Conservation (phyloP, 2,113 vertebrate genomes). For the Actenoides hombroni region DNA sequence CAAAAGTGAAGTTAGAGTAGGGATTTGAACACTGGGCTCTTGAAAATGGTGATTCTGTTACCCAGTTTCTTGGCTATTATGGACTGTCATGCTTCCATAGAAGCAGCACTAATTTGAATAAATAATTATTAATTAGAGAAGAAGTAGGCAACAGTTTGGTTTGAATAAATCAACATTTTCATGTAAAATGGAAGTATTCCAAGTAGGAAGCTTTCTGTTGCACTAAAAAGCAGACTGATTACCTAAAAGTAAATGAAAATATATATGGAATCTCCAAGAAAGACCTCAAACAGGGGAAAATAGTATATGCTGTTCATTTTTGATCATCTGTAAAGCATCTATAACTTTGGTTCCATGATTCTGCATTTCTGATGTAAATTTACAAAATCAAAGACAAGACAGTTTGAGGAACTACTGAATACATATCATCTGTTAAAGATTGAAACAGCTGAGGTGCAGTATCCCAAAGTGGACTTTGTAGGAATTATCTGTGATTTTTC, state of each 20-base stretch:
- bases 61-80: neutral
- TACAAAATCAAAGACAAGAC: neutral
- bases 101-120: neutral
- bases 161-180: neutral
- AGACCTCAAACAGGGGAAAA: neutral
- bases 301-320: neutral
- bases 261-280: neutral
- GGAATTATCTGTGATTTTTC: neutral
- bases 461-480: neutral
- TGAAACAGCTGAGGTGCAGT: neutral
- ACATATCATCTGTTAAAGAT: neutral
- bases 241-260: neutral
- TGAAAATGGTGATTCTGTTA: neutral
- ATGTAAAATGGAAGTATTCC: neutral
- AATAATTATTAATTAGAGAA: conserved; percentile 34
- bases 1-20: neutral
- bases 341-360: neutral
- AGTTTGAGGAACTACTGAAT: neutral
- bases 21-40: neutral
- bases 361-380: neutral
- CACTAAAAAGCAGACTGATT: neutral
- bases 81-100: neutral
- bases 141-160: neutral
- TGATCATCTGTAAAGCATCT: neutral
- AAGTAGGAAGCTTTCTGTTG: neutral